These are phyloP conservation scores for Anastrepha obliqua DNA, from an alignment of 1,140 invertebrate genomes.

Conservation along the genomic window DNA sequence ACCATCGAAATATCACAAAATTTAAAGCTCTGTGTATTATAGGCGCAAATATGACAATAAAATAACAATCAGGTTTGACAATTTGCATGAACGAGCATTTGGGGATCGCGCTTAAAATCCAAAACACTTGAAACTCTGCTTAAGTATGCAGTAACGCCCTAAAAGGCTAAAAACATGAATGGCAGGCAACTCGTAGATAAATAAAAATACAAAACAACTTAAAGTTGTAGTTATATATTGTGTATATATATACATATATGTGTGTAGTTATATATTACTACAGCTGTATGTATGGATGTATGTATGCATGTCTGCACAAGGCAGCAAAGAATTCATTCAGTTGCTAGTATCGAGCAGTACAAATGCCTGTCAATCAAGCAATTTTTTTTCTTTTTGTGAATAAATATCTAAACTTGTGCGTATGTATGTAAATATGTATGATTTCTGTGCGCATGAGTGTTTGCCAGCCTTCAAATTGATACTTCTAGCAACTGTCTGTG, in stretches of 20 bases:
- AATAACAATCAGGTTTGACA: too few species aligned
- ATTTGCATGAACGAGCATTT: background rate
- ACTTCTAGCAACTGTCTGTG: slow-evolving; percentile 43
- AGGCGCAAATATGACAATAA: too few species aligned
- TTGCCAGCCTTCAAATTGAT: background rate
- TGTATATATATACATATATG: too few species aligned
- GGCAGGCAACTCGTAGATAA: background rate
- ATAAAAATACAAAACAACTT: background rate
- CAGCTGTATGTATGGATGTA: too few species aligned
- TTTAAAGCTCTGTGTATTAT: too few species aligned
- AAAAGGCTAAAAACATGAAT: background rate
- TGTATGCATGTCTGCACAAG: background rate
- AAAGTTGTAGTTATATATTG: too few species aligned
- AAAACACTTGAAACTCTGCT: background rate
- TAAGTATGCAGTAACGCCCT: background rate
- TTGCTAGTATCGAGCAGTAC: background rate
- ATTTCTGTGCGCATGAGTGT: background rate
- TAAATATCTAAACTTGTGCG: too few species aligned
- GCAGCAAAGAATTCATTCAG: slow-evolving; percentile 9
- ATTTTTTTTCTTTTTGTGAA: too few species aligned
- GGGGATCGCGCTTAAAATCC: background rate
- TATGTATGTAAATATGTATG: background rate
- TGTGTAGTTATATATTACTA: too few species aligned
- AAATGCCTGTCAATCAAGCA: too few species aligned
- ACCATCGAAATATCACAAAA: too few species aligned